These are phyloP conservation scores for Tribolium freemani DNA, from an alignment of 2,888 invertebrate genomes.

Conservation along the genomic window DNA sequence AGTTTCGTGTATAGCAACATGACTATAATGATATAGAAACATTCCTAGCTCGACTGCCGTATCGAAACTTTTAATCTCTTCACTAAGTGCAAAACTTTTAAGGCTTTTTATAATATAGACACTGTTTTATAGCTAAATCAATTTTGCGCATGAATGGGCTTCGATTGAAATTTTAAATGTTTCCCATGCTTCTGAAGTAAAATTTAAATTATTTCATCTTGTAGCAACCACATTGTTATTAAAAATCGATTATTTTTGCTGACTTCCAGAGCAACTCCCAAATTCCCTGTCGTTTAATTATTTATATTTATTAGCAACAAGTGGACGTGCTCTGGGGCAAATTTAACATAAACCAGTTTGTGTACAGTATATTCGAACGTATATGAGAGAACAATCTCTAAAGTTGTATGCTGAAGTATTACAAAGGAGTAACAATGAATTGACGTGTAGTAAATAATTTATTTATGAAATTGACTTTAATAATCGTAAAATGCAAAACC, in stretches of 20 bases:
- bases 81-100: constrained; percentile 58
- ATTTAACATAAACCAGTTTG: too few species aligned
- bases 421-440: constrained; percentile 15
- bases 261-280: neutral
- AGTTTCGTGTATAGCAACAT: constrained; percentile 65
- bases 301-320: constrained; percentile 8
- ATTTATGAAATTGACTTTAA: constrained; percentile 20
- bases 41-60: constrained; percentile 53
- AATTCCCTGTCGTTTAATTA: neutral
- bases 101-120: constrained; percentile 50
- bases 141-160: constrained; percentile 57
- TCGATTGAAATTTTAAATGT: constrained; percentile 42
- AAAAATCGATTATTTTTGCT: neutral
- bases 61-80: constrained; percentile 60
- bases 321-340: neutral
- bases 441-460: constrained; percentile 26
- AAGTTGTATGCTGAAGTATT: neutral
- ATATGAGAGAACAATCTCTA: constrained; percentile 2
- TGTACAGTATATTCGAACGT: neutral
- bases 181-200: constrained; percentile 16
- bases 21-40: constrained; percentile 60
- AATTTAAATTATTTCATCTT: constrained; percentile 30
- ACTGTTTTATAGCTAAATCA: constrained; percentile 56
- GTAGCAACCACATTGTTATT: constrained; percentile 8
- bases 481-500: constrained; percentile 31